Conservation (phyloP, 2,113 vertebrate species). For the Mustela nigripes region DNA sequence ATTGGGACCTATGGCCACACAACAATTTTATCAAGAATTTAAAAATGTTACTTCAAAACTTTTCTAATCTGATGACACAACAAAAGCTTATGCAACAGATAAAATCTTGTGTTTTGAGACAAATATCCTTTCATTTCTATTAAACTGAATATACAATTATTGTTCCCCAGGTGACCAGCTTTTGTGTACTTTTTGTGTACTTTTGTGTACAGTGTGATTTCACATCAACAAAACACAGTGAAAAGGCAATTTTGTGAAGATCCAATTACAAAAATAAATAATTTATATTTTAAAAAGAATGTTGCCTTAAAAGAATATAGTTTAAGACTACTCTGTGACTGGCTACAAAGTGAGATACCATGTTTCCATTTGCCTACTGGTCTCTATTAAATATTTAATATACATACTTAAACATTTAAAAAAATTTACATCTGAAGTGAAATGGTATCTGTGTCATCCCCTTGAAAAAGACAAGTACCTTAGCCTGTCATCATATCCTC, state of each 20-base stretch:
- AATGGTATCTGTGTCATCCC: background rate
- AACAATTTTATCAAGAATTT: background rate
- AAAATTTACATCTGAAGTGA: background rate
- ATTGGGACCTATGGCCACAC: background rate
- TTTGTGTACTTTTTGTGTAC: conserved; percentile 79
- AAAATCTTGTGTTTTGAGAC: conserved; percentile 87
- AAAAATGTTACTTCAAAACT: conserved; percentile 43
- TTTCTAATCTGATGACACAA: conserved; percentile 85
- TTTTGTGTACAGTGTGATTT: conserved; percentile 82
- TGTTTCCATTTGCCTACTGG: background rate
- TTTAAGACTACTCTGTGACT: background rate
- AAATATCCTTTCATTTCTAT: conserved; percentile 88
- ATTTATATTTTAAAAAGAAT: background rate
- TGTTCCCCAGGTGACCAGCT: conserved; percentile 88
- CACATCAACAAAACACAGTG: conserved; percentile 87
- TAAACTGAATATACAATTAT: conserved; percentile 88
- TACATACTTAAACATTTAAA: background rate
- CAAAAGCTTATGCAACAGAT: conserved; percentile 82
- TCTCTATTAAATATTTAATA: conserved; percentile 16
- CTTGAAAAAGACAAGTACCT: background rate
- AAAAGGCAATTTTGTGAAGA: conserved; percentile 84
- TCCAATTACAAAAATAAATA: background rate
- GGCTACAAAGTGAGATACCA: background rate
- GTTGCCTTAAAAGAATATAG: background rate
- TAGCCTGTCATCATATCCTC: background rate